A percentile compares a stretch with the other conserved stretches of the same genome.
These are phyloP conservation scores for Nephrotoma guestfalica DNA, from an alignment of 2,888 invertebrate species.

Conservation along the genomic window DNA sequence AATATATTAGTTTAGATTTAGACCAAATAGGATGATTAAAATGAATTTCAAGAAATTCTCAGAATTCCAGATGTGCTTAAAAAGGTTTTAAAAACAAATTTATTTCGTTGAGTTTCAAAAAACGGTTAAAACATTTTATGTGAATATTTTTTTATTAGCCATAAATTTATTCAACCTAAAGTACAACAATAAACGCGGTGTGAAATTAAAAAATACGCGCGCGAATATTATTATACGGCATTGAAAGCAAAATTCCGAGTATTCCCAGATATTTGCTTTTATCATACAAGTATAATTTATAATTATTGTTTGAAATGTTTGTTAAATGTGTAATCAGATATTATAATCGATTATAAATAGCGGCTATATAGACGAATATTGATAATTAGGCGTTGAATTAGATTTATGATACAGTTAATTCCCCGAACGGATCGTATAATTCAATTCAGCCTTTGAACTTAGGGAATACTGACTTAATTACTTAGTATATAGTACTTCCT, in stretches of 20 bases:
- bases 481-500: too few relatives aligned
- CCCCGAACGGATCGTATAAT: background rate
- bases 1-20: background rate
- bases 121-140: background rate
- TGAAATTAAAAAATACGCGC: background rate
- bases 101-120: background rate
- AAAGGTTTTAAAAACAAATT: background rate
- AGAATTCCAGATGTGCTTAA: background rate
- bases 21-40: background rate
- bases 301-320: background rate
- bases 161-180: background rate
- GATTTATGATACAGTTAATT: background rate
- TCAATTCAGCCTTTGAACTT: too few relatives aligned
- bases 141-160: background rate
- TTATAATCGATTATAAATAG: background rate
- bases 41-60: background rate
- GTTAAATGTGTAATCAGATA: background rate
- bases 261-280: background rate
- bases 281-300: background rate
- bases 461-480: too few relatives aligned
- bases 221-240: background rate
- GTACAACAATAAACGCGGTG: background rate
- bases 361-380: background rate
- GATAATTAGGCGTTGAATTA: background rate
- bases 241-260: background rate